A percentile compares a stretch with the other conserved stretches of the same genome.
Evolutionary conservation across 2,113 vertebrate genomes (phyloP).

Genomic region (Tenebrosternarchus preto): DNA sequence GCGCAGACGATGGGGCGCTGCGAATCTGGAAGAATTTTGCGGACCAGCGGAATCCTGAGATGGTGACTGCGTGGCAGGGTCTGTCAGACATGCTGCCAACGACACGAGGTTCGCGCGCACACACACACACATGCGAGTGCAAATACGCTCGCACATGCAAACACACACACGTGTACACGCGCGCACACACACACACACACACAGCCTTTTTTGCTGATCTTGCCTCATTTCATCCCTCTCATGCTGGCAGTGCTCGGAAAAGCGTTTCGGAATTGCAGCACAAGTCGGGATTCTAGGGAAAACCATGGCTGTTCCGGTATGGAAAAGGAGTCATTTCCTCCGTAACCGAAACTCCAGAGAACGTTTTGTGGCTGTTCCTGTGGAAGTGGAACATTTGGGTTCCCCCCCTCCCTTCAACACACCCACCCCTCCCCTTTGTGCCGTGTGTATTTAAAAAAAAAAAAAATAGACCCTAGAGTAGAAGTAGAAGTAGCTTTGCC

Average conservation of each 20-base stretch:
- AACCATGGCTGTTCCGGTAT: slow-evolving; percentile 40
- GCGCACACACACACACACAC: slow-evolving; percentile 5
- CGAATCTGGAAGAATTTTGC: slow-evolving; percentile 99
- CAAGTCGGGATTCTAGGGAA: slow-evolving; percentile 31
- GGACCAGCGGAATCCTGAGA: slow-evolving; percentile 95
- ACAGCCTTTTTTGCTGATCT: slow-evolving; percentile 26
- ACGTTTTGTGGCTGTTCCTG: slow-evolving; percentile 3
- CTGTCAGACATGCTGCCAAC: slow-evolving; percentile 98
- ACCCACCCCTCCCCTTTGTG: background rate
- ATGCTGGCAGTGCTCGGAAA: slow-evolving; percentile 52
- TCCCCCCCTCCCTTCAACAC: too few relatives aligned
- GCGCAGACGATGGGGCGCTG: slow-evolving; percentile 89
- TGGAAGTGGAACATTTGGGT: background rate
- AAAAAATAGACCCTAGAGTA: background rate
- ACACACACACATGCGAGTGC: slow-evolving; percentile 16
- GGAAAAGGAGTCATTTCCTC: slow-evolving; percentile 13
- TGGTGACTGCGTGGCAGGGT: slow-evolving; percentile 98
- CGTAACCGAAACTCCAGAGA: background rate
- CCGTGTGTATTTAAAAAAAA: slow-evolving; percentile 17
- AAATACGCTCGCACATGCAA: background rate
- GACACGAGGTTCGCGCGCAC: slow-evolving; percentile 80
- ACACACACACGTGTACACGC: slow-evolving; percentile 15
- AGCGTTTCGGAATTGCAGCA: slow-evolving; percentile 35
- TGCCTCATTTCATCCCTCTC: slow-evolving; percentile 49
- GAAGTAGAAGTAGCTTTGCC: background rate